Base-by-base conservation (phyloP, 2,888 invertebrate species). In the Salpingus planirostris region DNA sequence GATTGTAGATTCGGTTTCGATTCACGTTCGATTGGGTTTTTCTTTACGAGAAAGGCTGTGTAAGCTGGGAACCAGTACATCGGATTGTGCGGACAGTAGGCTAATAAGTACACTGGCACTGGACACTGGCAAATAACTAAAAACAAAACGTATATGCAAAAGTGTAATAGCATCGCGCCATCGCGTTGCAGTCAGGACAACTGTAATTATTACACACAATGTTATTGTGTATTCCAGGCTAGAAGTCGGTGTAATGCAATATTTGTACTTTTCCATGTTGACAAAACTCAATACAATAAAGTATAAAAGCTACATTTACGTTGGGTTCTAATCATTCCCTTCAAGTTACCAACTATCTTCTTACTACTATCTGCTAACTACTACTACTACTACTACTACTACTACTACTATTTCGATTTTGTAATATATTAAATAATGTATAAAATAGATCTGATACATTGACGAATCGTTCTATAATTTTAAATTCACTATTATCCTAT, bases 241-340 rank as follows among this genome's bases (percentile, higher is more conserved):
- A 64, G 60, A 60, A 60, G 63, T 63, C 62, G 60, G 63, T 70
- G 69, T 70, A 69, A 67, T 69, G 69, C 70, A 70, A 70, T 71
- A 70, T 71, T 71, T 71, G 70, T 71, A 71, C 71, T 71, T 71
- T 71, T 71, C 69, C 70, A 70, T 70, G 70, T 71, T 69, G 68
- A 70, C 64, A 67, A 60, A 64, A 68, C 68, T 69, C 68, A 63
- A 69, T 67, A 68, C 64, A 69, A 69, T 68, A 69, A 69, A 69
- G 62, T 65, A 67, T 68, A 63, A 64, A 66, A 65, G 54, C 55
- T 54, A 49, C 46, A 47, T 50, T 47, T 44, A 46, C 44, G 45
- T 45, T 46, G 49, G 43, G 44, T 52, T 50, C 39, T 40, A 42
- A 43, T 43, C 44, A 42, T 42, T 46, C 41, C 45, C 43, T 43